These are phyloP conservation scores for Sciurus carolinensis DNA, from an alignment of 2,797 vertebrate species.

Conservation along the genomic window DNA sequence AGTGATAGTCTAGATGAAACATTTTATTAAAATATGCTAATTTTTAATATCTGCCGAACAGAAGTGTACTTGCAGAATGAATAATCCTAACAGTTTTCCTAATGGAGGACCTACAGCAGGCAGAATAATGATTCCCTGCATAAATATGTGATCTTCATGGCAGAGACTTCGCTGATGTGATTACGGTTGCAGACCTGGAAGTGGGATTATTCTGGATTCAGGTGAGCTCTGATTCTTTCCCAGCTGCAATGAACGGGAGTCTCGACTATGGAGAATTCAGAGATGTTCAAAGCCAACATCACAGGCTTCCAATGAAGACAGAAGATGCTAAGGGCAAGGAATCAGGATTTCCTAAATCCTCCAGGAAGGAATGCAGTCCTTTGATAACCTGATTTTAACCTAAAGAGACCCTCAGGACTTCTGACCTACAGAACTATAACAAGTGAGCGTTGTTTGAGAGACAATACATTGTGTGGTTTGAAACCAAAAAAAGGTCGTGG, in stretches of 20 bases:
- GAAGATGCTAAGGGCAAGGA: not conserved
- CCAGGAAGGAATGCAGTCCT: not conserved
- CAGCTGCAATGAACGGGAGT: not conserved
- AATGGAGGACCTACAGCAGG: not conserved
- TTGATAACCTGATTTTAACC: not conserved
- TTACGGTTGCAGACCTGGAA: not conserved
- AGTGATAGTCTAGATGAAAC: not conserved
- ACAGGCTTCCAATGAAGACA: not conserved
- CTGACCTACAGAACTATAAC: not conserved
- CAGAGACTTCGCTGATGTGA: not conserved
- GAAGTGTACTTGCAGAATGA: conserved; percentile 2
- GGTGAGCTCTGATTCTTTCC: not conserved
- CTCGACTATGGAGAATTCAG: not conserved
- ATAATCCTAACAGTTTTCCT: not conserved
- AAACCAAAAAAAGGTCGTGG: not conserved
- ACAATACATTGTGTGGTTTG: not conserved
- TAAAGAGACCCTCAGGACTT: not conserved
- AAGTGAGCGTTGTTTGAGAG: too few species aligned
- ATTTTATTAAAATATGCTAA: conserved; percentile 45
- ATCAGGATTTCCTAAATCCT: not conserved
- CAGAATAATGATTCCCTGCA: not conserved
- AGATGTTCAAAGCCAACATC: not conserved
- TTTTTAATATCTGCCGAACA: conserved; percentile 22
- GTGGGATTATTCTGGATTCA: not conserved
- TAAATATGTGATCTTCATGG: not conserved